Conservation (phyloP, 2,113 vertebrate genomes). For the Cyphomyrus plagiostoma region DNA sequence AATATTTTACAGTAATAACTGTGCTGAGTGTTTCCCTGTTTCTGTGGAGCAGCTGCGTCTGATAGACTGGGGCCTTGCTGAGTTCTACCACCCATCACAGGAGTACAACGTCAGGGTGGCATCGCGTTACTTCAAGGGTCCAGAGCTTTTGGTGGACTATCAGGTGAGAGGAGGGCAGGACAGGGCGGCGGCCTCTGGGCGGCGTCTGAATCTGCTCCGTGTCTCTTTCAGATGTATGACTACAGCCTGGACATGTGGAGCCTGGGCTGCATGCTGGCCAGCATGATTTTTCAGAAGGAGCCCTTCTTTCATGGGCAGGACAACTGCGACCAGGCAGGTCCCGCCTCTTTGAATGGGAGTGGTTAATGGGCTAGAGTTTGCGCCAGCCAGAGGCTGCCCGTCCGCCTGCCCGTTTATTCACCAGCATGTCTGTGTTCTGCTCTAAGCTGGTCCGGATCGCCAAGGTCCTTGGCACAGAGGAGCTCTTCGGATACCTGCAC, state of each 20-base stretch:
- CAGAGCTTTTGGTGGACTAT: slow-evolving; percentile 97
- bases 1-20: neutral
- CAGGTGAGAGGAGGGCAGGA: slow-evolving; percentile 62
- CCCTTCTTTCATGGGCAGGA: slow-evolving; percentile 98
- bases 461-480: slow-evolving; percentile 94
- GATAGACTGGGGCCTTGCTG: slow-evolving; percentile 97
- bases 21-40: slow-evolving; percentile 31
- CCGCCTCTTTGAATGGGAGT: neutral
- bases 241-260: slow-evolving; percentile 99
- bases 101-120: slow-evolving; percentile 98
- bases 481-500: slow-evolving; percentile 93
- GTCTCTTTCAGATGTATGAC: slow-evolving; percentile 83
- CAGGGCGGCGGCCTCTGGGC: neutral
- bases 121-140: slow-evolving; percentile 97
- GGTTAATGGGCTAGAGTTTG: neutral
- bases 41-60: slow-evolving; percentile 75
- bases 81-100: slow-evolving; percentile 97
- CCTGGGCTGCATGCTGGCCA: slow-evolving; percentile 96
- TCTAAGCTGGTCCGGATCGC: slow-evolving; percentile 93
- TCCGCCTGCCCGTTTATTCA: neutral
- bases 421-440: slow-evolving; percentile 33
- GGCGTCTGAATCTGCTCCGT: neutral
- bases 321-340: slow-evolving; percentile 91
- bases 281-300: slow-evolving; percentile 99
- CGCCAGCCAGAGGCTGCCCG: neutral